Evolutionary conservation across 2,113 vertebrate genomes (phyloP).

Genomic region (Sebastes fasciatus): DNA sequence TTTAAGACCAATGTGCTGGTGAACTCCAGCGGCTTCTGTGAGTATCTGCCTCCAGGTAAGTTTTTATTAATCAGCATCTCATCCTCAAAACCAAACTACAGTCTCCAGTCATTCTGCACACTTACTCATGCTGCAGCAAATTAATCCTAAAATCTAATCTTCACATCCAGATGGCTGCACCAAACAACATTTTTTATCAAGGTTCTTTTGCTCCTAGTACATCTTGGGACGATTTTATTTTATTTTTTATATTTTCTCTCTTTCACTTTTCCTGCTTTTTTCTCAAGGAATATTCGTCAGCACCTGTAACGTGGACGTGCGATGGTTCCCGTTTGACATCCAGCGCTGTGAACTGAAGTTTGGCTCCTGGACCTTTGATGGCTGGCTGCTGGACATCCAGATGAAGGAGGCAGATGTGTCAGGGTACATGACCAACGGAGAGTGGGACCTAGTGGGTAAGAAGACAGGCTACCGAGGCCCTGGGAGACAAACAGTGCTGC

Average conservation of each 20-base stretch:
- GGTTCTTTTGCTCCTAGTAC: neutral
- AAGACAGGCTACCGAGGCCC: slow-evolving; percentile 2
- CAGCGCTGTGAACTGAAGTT: slow-evolving; percentile 87
- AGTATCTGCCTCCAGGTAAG: slow-evolving; percentile 88
- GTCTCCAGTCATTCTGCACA: neutral
- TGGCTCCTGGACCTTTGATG: slow-evolving; percentile 88
- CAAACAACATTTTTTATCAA: slow-evolving; percentile 3
- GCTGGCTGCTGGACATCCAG: slow-evolving; percentile 87
- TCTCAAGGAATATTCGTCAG: slow-evolving; percentile 85
- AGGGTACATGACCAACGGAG: slow-evolving; percentile 85
- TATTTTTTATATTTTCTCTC: neutral
- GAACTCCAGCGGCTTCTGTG: slow-evolving; percentile 88
- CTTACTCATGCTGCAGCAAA: slow-evolving; percentile 20
- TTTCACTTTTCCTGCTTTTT: neutral
- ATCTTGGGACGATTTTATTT: neutral
- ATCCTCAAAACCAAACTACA: neutral
- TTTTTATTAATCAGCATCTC: neutral
- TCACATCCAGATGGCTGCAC: slow-evolving; percentile 23
- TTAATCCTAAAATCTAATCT: slow-evolving; percentile 3
- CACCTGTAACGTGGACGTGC: slow-evolving; percentile 85
- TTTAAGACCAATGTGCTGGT: slow-evolving; percentile 87
- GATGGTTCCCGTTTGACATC: slow-evolving; percentile 88
- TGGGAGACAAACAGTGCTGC: slow-evolving; percentile 28
- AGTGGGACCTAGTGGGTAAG: slow-evolving; percentile 87
- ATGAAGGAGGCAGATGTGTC: slow-evolving; percentile 87